Evolutionary conservation across 2,113 vertebrate genomes (phyloP), one percentile per base, ranked within the genome.

Genomic region (Bagarius yarrelli): DNA sequence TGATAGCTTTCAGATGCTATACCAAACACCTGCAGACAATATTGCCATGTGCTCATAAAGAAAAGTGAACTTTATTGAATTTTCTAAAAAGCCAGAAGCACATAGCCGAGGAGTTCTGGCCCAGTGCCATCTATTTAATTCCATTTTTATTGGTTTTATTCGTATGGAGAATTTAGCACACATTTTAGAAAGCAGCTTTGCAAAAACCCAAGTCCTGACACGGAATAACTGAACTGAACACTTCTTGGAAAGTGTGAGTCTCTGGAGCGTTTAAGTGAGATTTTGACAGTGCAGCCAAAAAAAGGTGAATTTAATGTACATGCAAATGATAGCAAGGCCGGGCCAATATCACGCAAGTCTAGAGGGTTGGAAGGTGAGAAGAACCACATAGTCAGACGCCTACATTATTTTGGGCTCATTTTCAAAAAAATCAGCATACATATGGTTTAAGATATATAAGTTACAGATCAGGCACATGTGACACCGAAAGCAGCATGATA

Each of bases 91-190:
- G 25, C 53, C 32, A 73, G 12, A 34, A 23, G 15, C 25, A 13
- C 47, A 30, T 30, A 30, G 70, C 70, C 13, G 27, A 73, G 8
- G 0, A 73, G 5, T 14, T 19, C 21, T 73, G 50, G 70, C 70
- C 55, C 50, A 1, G 70, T 21, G 9, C 70, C 30, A 34, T 55
- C 70, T 73, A 55, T 30, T 73, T 34, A 55, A 73, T 73, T 34
- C 70, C 21, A 30, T 21, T 73, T 47, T 47, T 47, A 47, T 47
- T 73, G 70, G 27, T 32, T 55, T 55, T 73, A 73, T 73, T 73
- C 19, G 19, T 55, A 53, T 34, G 30, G n/a, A 53, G 47, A 25
- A 1, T 53, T 72, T 53, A 53, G 25, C 69, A 72, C 27, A 55
- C 50, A 32, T 30, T 73, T 73, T 30, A 55, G 70, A 73, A 55